Evolutionary conservation across 2,888 invertebrate genomes (phyloP), one percentile per base, ranked within the genome.

Genomic region (Apodemia hepburni): DNA sequence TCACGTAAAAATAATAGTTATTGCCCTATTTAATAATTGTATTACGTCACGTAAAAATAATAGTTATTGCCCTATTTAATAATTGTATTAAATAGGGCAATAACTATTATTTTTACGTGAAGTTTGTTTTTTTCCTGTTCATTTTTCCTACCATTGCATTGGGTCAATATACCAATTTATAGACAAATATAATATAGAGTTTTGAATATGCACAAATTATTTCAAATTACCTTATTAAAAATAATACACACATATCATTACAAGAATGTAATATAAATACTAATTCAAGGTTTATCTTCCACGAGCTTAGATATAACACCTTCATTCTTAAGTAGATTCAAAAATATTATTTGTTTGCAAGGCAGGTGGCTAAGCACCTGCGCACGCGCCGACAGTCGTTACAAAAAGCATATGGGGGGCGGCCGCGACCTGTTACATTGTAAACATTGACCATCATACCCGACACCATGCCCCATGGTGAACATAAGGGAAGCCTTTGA

Each of bases 281-380:
- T 12, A 59, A 35, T 29, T 58, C 33, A 59, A 59, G 38, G 15
- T 59, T 45, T 47, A 33, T 61, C 45, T 29, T 61, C 12, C 38
- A 38, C 12, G 9, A 18, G 35, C 22, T 62, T 27, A 47, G 27
- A 58, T 58, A 62, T 18, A 49, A 54, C 47, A 57, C 22, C n/a
- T 35, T 22, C 51, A 60, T 66, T 61, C 60, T 66, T 47, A 47
- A 47, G 47, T 51, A 51, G 51, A 51, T n/a, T 51, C 51, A 51
- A 70, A 72, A 68, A 66, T 65, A 69, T 77, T 70, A 68, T 69
- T 79, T 71, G 65, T 61, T 64, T 62, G 58, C 59, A 73, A 84
- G 77, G 92, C 93, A 85, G 93, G 90, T 85, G 93, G 85, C 73
- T 81, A 67, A 79, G 73, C 90, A 91, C 90, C 90, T 91, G 90